Base-by-base conservation (phyloP, 2,888 invertebrate species). In the Melanostoma scalare region DNA sequence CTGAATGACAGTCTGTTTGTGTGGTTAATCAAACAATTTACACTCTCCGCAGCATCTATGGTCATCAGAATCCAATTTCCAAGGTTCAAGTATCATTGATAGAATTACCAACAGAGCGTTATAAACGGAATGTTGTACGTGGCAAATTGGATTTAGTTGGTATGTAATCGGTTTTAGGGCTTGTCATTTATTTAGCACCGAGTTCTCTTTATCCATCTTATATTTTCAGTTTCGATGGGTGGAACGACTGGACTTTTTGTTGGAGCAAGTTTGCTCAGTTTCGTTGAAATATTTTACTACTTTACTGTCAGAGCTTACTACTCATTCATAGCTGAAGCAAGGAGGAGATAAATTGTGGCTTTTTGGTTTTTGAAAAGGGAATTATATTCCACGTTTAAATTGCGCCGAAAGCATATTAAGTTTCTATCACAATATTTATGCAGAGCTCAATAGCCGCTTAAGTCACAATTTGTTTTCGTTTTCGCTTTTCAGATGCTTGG, bases 101-200 rank as follows among this genome's bases (percentile, higher is more conserved):
- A 3, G 92, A 93, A 75, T 89, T 95, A 63, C 96, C 96, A 0
- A 94, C 93, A 9, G 94, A 95, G 87, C 92, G 95, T 6, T 96
- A 94, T 88, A 94, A 95, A 86, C 92, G 96, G 78, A 96, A 95
- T 88, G 94, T 96, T 4, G 94, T 95, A 0, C 92, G 95, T 81
- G 95, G 95, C 38, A 92, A 93, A 75, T 89, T 96, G 84, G 96
- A 96, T 91, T 92, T 96, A 89, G 95, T 95, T 0, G 95, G 95
- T 95, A 88, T 91, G 93, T 89, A 30, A 9, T 1, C n/a, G n/a
- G 5, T 10, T n/a, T n/a, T 10, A 4, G n/a, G 4, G 44, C n/a
- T 46, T 46, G 44, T 4, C 4, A 33, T 1, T 0, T 20, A 8
- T 20, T 6, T 35, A 36, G 9, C n/a, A 20, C 50, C 42, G 30